These are phyloP conservation scores for Eulemur rubriventer DNA, from an alignment of 2,797 vertebrate genomes.

Conservation along the genomic window DNA sequence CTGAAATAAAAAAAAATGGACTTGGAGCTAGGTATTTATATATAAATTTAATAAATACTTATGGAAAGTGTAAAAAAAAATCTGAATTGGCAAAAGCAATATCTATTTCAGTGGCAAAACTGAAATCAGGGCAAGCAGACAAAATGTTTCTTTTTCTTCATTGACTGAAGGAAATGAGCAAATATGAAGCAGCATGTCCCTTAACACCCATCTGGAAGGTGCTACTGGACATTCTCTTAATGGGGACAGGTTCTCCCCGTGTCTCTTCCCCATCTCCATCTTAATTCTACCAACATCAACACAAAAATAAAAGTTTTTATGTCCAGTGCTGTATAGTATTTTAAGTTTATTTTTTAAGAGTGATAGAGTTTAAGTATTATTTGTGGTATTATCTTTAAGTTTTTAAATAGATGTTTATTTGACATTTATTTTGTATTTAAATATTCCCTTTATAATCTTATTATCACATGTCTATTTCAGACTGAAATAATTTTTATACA, in stretches of 20 bases:
- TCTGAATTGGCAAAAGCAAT: neutral
- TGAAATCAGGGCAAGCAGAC: neutral
- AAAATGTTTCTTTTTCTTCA: neutral
- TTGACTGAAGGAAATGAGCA: neutral
- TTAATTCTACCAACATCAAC: neutral
- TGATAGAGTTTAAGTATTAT: neutral
- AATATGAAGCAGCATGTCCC: neutral
- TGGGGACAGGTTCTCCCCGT: neutral
- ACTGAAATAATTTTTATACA: neutral
- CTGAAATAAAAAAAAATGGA: no score
- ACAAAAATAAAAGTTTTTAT: neutral
- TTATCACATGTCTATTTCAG: slow-evolving; percentile 6
- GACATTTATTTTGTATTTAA: slow-evolving; percentile 3
- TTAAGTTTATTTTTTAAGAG: neutral
- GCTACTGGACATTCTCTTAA: neutral
- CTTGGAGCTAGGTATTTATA: no score
- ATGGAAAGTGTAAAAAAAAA: neutral
- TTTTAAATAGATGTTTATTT: slow-evolving; percentile 16
- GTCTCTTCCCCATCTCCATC: neutral
- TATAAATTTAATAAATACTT: no score
- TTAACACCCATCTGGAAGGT: neutral
- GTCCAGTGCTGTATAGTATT: neutral
- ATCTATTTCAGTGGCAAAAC: neutral
- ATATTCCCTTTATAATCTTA: neutral
- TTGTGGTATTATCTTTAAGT: neutral